Conservation (phyloP, 1,140 invertebrate genomes). For the Anoplolepis gracilipes region DNA sequence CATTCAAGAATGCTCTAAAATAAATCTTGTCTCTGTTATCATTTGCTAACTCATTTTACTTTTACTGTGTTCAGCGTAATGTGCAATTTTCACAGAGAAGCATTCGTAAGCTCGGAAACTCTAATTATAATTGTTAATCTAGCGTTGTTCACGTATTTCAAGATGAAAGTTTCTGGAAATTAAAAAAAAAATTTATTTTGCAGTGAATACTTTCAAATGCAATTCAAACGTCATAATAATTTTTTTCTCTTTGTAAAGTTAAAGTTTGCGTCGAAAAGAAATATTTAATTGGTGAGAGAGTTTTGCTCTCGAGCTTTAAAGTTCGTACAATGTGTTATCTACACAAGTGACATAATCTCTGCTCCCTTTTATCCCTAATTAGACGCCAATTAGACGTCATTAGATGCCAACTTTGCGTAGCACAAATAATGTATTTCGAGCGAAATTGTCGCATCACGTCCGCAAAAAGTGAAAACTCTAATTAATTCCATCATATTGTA, state of each 20-base stretch:
- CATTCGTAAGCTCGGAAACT: background rate
- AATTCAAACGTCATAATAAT: background rate
- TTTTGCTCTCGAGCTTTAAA: slow-evolving; percentile 2
- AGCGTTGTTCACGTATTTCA: background rate
- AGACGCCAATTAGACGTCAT: background rate
- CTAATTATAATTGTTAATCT: background rate
- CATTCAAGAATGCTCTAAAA: background rate
- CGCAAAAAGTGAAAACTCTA: slow-evolving; percentile 36
- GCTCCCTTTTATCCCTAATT: slow-evolving; percentile 23
- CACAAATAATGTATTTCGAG: slow-evolving; percentile 44
- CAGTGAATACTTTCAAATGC: background rate
- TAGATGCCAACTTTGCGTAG: background rate
- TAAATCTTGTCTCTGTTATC: background rate
- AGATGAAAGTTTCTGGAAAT: slow-evolving; percentile 21
- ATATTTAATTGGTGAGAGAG: slow-evolving; percentile 5
- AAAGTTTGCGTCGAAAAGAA: background rate
- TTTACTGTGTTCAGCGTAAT: background rate
- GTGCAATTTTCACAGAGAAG: background rate
- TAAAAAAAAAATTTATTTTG: slow-evolving; percentile 13
- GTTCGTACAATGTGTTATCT: background rate
- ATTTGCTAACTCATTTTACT: background rate
- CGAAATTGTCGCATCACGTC: slow-evolving; percentile 48
- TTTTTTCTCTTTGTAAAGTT: background rate
- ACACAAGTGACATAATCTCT: slow-evolving; percentile 17
- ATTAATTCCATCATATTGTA: slow-evolving; percentile 35